These are phyloP conservation scores for Podargus strigoides DNA, from an alignment of 2,797 vertebrate species.

Conservation along the genomic window DNA sequence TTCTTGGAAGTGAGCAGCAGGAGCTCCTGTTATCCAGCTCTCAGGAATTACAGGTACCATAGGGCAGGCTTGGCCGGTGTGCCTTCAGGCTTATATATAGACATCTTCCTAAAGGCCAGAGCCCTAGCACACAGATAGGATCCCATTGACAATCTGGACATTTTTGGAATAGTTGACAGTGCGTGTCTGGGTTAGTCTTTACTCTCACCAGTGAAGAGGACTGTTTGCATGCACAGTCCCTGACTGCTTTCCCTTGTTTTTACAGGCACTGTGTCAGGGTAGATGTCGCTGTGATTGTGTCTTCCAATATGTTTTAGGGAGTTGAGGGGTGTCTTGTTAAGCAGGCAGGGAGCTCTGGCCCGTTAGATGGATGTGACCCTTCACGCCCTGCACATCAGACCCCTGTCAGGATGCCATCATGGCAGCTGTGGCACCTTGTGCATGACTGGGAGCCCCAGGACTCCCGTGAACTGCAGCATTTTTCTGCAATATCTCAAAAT, in stretches of 20 bases:
- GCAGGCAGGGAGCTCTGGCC: not conserved
- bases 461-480: not conserved
- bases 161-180: not conserved
- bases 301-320: not conserved
- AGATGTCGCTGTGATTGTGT: not conserved
- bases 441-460: not conserved
- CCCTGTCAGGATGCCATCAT: not conserved
- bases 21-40: not conserved
- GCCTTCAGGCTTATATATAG: not conserved
- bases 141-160: not conserved
- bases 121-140: not conserved
- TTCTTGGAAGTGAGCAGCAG: not conserved
- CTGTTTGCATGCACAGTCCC: rapidly evolving
- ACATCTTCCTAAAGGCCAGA: not conserved
- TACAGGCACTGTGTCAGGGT: too few relatives aligned
- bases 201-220: not conserved
- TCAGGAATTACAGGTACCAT: not conserved
- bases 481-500: not conserved
- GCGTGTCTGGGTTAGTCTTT: not conserved
- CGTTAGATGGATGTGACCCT: rapidly evolving
- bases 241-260: not conserved
- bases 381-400: rapidly evolving
- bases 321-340: not conserved
- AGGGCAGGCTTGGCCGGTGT: not conserved
- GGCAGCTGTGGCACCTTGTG: not conserved